Evolutionary conservation across 1,140 invertebrate genomes (phyloP).

Genomic region (Ips typographus): DNA sequence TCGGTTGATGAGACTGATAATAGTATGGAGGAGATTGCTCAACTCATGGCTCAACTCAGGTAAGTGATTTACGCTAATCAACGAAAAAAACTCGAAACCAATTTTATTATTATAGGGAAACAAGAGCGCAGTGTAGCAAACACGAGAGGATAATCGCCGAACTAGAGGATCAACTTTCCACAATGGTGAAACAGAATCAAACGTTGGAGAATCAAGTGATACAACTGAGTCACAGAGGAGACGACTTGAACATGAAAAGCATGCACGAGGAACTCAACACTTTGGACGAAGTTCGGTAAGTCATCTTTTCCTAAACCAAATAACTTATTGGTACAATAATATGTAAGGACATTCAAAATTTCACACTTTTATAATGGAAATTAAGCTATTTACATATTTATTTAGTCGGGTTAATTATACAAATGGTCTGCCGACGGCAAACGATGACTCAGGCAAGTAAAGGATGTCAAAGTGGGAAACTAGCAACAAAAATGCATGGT

Average conservation of each 20-base stretch:
- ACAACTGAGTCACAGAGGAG: slow-evolving; percentile 67
- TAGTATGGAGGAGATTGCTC: slow-evolving; percentile 42
- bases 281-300: slow-evolving; percentile 78
- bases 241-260: slow-evolving; percentile 76
- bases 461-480: too few species aligned
- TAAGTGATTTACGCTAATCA: slow-evolving; percentile 40
- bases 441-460: too few species aligned
- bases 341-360: too few species aligned
- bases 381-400: too few species aligned
- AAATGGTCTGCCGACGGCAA: too few species aligned
- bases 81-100: neutral
- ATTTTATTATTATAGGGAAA: slow-evolving; percentile 48
- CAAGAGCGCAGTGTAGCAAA: slow-evolving; percentile 65
- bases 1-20: slow-evolving; percentile 36
- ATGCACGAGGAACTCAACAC: slow-evolving; percentile 81
- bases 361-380: too few species aligned
- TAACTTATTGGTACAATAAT: too few species aligned
- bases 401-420: too few species aligned
- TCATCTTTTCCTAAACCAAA: too few species aligned
- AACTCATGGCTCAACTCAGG: slow-evolving; percentile 61
- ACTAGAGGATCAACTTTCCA: slow-evolving; percentile 74
- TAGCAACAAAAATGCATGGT: too few species aligned
- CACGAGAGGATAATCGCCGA: slow-evolving; percentile 74
- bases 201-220: slow-evolving; percentile 73
- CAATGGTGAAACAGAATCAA: slow-evolving; percentile 78